Percentiles rank a stretch among this genome's conserved stretches.
These are phyloP conservation scores for Neofelis nebulosa DNA, from an alignment of 2,113 vertebrate species.

Conservation along the genomic window DNA sequence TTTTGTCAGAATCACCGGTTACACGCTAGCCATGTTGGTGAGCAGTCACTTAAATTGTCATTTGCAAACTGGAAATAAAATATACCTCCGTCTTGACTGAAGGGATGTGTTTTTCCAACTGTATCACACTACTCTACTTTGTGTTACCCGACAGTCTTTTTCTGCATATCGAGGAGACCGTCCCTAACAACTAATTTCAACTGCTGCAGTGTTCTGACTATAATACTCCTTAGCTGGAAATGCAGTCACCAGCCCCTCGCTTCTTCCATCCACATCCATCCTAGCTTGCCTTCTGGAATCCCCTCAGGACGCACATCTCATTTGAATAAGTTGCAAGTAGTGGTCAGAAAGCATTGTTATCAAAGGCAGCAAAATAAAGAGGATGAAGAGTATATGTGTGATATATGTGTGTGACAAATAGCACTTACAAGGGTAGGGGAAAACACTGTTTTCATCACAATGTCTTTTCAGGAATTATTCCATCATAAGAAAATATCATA, in stretches of 20 bases:
- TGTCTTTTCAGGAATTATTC: not conserved
- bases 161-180: not conserved
- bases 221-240: not conserved
- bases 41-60: not conserved
- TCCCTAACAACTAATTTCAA: not conserved
- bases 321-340: not conserved
- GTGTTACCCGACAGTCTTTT: not conserved
- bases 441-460: not conserved
- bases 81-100: not conserved
- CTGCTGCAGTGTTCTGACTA: not conserved
- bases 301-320: not conserved
- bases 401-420: accelerated
- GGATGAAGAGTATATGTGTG: too few species aligned
- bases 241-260: not conserved
- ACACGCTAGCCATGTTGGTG: not conserved
- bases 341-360: not conserved
- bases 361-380: not conserved
- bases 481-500: not conserved
- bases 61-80: not conserved
- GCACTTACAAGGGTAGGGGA: not conserved
- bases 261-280: not conserved
- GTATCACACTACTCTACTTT: not conserved
- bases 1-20: not conserved
- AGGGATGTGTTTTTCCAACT: not conserved
- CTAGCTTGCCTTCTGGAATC: not conserved